Base-by-base conservation (phyloP, 2,888 invertebrate genomes). In the Vandiemenella viatica region DNA sequence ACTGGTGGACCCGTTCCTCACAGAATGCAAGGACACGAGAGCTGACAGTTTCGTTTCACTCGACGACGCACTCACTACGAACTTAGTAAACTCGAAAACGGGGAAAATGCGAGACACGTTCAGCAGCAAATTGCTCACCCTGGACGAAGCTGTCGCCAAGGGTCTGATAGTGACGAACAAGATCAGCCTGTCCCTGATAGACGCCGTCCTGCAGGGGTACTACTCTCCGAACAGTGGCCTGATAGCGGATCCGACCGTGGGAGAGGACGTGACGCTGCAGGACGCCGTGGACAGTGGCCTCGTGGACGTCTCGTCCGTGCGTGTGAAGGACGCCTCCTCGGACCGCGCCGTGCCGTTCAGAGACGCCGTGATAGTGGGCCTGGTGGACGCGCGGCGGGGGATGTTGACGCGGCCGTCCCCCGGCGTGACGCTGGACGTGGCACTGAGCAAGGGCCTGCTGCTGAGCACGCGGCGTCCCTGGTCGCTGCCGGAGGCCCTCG, bases 401-500 rank as follows among this genome's bases (percentile, higher is more conserved):
- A 64, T 79, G 19, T 66, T 90, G 20, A 77, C 77, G 1, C 74
- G 75, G 53, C 87, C 87, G 0, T 66, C 74, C 53, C 56, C 63
- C 2, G n/a, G 10, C 32, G 73, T 83, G 61, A 79, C 81, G 46
- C 69, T 90, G 37, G 83, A 86, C 63, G 78, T 83, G 57, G 90
- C 89, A 3, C 77, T 80, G 57, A 77, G 82, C 45, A 87, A 84
- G 62, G 88, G 89, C 6, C 85, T 83, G 61, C 71, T 90, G 38
- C 67, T 89, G 22, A 84, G 82, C 59, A 82, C 84, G 22, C 75
- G 78, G 48, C 80, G 83, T 59, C 88, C 89, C 0, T 79, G 83
- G 75, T 83, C 87, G 0, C 67, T 90, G 51, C 86, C 86, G 63
- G 86, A 89, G 69, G 84, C 86, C 13, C 67, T 90, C 48, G 80